Percentiles rank a stretch among this genome's conserved stretches.
Evolutionary conservation across 2,888 invertebrate species (phyloP).

Genomic region (Drosophila eohydei): DNA sequence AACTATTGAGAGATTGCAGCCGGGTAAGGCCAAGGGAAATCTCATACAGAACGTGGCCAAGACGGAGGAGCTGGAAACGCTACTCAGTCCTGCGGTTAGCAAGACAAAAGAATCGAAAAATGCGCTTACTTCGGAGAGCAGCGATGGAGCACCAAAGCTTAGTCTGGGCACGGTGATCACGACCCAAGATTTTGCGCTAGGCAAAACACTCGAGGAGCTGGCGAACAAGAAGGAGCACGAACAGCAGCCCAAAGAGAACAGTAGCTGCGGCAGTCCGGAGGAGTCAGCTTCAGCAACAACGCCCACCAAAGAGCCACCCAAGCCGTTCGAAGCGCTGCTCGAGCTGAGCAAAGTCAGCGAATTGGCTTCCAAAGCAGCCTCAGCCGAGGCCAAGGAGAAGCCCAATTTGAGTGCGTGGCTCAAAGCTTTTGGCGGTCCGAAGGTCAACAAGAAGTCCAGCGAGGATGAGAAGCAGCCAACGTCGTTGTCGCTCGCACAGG

Average conservation of each 20-base stretch:
- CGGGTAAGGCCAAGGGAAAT: constrained; percentile 95
- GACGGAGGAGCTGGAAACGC: constrained; percentile 87
- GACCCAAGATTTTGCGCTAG: constrained; percentile 88
- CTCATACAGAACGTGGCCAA: constrained; percentile 89
- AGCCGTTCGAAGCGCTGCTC: constrained; percentile 60
- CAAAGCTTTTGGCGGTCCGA: constrained; percentile 95
- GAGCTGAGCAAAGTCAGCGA: constrained; percentile 69
- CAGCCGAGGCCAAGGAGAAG: constrained; percentile 63
- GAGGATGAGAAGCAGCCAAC: constrained; percentile 85
- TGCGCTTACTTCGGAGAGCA: constrained; percentile 87
- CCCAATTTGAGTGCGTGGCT: constrained; percentile 97
- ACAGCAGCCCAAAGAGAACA: constrained; percentile 1
- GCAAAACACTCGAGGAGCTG: constrained; percentile 87
- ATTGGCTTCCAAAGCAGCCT: constrained; percentile 24
- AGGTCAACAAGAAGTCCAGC: constrained; percentile 89
- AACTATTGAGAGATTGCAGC: constrained; percentile 93
- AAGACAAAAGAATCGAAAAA: constrained; percentile 87
- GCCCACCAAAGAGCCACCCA: constrained; percentile 46
- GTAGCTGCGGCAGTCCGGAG: constrained; percentile 1
- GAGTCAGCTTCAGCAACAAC: constrained; percentile 3
- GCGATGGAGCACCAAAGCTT: constrained; percentile 91
- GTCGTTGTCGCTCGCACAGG: constrained; percentile 38
- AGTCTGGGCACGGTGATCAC: constrained; percentile 94
- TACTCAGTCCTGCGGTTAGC: constrained; percentile 70
- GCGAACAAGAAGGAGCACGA: constrained; percentile 66